Base-by-base conservation (phyloP, 1,140 invertebrate genomes). In the Drosophila parvula region DNA sequence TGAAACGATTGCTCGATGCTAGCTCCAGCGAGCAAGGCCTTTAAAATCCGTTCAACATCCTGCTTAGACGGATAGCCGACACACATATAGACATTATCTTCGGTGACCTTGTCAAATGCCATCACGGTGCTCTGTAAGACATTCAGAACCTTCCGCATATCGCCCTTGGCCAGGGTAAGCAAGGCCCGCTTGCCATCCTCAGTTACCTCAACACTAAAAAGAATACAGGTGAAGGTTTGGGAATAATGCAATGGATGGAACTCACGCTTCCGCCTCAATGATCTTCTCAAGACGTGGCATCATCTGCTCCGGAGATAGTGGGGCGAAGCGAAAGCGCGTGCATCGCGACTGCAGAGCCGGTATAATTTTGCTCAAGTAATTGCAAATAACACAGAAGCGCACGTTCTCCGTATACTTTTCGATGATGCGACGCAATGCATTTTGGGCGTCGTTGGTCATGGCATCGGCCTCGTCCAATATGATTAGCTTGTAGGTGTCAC, bases 371-470 rank as follows among this genome's bases (percentile, higher is more conserved):
- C 97, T 97, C 44, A 99, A 92, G 92, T 99, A 99, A 93, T 99
- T 99, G 92, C 98, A 99, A 88, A 99, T 99, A 45, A 99, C 96
- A 91, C 99, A 99, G 92, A 99, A 99, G 30, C 99, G 93, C 2
- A 98, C 97, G 93, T 99, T 99, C 64, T 99, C 98, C 27, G 99
- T 99, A 89, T 98, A 99, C 91, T 99, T 99, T 92, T 99, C 99
- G 92, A 99, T 99, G 80, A 99, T 98, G 95, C 99, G 95, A 81
- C 98, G 94, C 3, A 99, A 93, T 34, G 99, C 98, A 95, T 99
- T 99, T 93, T 99, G 99, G 5, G 99, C 99, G 95, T 99, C 98
- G 92, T 98, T 97, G 4, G 99, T 99, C 99, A 99, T 99, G 3
- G 99, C 98, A 95, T 99, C 99, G 10, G 99, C 99, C 94, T 99